Evolutionary conservation across 2,113 vertebrate genomes (phyloP).

Genomic region (Oenanthe melanoleuca): DNA sequence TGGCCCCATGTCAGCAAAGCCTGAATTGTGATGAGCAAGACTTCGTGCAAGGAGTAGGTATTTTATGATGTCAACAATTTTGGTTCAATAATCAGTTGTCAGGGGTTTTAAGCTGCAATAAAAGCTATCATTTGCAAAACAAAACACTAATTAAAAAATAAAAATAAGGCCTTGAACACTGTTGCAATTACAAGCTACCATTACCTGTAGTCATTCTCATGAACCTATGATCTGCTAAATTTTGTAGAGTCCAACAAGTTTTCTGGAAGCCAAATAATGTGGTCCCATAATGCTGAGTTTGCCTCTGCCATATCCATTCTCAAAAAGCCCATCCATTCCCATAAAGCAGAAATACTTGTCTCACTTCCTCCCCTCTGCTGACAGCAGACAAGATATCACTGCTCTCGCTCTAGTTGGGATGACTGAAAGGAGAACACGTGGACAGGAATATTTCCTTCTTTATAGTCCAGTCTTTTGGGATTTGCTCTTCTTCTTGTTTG

Average conservation of each 20-base stretch:
- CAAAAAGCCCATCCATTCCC: neutral
- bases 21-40: neutral
- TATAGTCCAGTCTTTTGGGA: neutral
- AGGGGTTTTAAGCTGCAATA: neutral
- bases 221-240: neutral
- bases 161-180: neutral
- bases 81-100: constrained; percentile 4
- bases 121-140: neutral
- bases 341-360: neutral
- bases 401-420: neutral
- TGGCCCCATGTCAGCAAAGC: neutral
- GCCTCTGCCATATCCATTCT: neutral
- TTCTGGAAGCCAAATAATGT: neutral
- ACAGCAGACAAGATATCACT: neutral
- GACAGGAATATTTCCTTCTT: neutral
- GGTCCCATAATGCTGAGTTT: neutral
- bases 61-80: neutral
- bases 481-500: neutral
- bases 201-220: neutral
- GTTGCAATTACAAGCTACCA: neutral
- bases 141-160: neutral
- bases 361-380: neutral
- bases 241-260: neutral
- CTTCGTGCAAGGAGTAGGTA: neutral
- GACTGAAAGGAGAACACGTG: neutral